Base-by-base conservation (phyloP, 1,140 invertebrate species). In the Drosophila kepulauana region DNA sequence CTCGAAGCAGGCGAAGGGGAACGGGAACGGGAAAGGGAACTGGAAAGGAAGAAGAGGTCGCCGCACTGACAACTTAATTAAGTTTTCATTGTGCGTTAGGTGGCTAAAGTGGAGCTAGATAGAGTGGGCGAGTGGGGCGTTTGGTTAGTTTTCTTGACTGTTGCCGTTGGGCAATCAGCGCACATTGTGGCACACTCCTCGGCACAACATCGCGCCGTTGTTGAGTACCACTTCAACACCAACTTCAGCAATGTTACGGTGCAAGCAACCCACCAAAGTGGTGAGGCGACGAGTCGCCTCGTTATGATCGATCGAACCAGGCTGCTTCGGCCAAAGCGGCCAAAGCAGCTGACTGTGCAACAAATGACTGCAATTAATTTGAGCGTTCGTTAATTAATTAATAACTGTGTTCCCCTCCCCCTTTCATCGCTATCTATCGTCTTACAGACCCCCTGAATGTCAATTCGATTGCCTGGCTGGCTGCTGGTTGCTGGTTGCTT, bases 41-140 rank as follows among this genome's bases (percentile, higher is more conserved):
- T 10, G 15, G 33, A 3, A 11, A 15, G 15, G 33, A 3, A 11
- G 33, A 38, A 4, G 52, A 30, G 33, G 30, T 52, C 25, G 49
- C 64, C 52, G 10, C 51, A 67, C 74, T 84, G 84, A 88, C 84
- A 89, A 84, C 84, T 84, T 88, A 88, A 88, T 88, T 88, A 88
- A 88, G 84, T 84, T 84, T 86, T 87, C 75, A 88, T 85, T 85
- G 78, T 74, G 69, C 74, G 70, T 61, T 66, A 8, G 56, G 43
- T 51, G 52, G 52, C 6, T 45, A 25, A 54, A 16, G 7, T 5
- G 52, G 25, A 10, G 8, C 13, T 8, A 30, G 8, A 38, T 33
- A 6, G 20, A 25, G 20, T 25, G 20, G 30, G 35, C 62, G 63
- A 6, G 7, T n/a, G 59, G 8, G 28, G 41, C 33, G 28, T 4